A percentile compares a stretch with the other conserved stretches of the same genome.
Conservation (phyloP, 2,888 invertebrate genomes). For the Timema podura region DNA sequence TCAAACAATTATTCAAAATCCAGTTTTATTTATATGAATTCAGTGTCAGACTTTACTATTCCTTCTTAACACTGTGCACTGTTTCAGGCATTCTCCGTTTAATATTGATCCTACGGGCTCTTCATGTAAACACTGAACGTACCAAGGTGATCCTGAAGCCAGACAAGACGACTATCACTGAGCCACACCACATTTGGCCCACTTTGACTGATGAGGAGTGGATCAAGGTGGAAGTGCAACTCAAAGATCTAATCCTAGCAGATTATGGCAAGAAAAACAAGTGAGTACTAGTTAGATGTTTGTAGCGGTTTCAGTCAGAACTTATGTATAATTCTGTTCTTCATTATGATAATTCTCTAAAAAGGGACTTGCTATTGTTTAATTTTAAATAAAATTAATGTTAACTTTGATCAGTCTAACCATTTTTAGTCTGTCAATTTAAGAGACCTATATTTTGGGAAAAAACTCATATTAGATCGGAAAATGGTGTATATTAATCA, state of each 20-base stretch:
- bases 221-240: constrained; percentile 98
- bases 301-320: no score
- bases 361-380: no score
- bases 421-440: not conserved
- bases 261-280: constrained; percentile 99
- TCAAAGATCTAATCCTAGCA: constrained; percentile 96
- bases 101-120: constrained; percentile 91
- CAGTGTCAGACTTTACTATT: no score
- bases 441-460: no score
- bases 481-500: no score
- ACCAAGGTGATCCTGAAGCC: constrained; percentile 98
- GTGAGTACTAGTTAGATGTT: no score
- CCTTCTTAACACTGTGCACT: constrained; percentile 6
- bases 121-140: constrained; percentile 98
- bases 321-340: no score
- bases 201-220: constrained; percentile 96
- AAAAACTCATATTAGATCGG: no score
- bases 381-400: no score
- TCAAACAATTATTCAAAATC: no score
- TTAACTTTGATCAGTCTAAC: not conserved
- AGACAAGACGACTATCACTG: constrained; percentile 97
- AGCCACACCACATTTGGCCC: constrained; percentile 99
- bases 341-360: no score
- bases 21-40: no score
- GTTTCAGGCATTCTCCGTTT: constrained; percentile 87